Evolutionary conservation across 2,797 vertebrate species (phyloP).

Genomic region (Poeciliopsis presidionis): DNA sequence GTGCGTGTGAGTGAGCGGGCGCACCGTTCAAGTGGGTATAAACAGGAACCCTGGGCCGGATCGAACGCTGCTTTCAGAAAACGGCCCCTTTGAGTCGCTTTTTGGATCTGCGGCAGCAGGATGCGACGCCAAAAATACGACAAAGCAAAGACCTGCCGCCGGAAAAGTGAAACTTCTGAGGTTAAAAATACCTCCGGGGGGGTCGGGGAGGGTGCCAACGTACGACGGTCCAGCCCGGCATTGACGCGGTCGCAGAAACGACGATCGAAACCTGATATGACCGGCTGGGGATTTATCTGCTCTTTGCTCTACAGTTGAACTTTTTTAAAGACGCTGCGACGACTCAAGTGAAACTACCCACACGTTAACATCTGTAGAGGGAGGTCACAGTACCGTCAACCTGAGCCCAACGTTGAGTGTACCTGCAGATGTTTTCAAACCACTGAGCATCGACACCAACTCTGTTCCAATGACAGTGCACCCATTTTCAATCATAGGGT

Average conservation of each 20-base stretch:
- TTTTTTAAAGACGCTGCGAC: neutral
- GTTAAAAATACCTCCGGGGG: slow-evolving; percentile 18
- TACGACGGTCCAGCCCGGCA: neutral
- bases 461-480: neutral
- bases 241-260: neutral
- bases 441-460: neutral
- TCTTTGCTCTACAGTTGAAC: neutral
- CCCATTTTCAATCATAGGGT: neutral
- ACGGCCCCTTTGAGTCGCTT: slow-evolving; percentile 65
- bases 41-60: slow-evolving; percentile 62
- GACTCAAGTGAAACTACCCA: neutral
- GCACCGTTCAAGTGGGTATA: slow-evolving; percentile 32
- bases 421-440: neutral
- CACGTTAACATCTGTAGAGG: neutral
- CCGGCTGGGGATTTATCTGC: neutral
- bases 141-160: slow-evolving; percentile 46
- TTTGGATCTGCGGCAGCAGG: slow-evolving; percentile 62
- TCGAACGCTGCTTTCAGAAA: slow-evolving; percentile 62
- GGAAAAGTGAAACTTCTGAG: slow-evolving; percentile 62
- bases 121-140: slow-evolving; percentile 65
- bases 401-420: neutral
- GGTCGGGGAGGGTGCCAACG: neutral
- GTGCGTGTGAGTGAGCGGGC: neutral
- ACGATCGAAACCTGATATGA: neutral
- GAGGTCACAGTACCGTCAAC: neutral